A percentile compares a stretch with the other conserved stretches of the same genome.
phyloP scores from a whole-genome alignment of 2,113 vertebrate species.

The Mustelus asterias region DNA sequence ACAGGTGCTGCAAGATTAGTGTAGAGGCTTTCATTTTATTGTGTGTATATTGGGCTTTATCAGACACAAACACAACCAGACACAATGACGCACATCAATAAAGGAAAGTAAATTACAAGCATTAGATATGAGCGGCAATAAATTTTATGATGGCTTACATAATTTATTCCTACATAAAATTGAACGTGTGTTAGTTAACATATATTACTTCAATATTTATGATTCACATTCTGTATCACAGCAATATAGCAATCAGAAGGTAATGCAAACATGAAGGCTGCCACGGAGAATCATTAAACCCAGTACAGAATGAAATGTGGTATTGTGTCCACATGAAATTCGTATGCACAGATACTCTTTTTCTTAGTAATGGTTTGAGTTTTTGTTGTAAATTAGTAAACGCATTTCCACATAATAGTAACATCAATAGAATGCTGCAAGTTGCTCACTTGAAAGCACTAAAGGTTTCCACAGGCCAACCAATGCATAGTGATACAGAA shows the following conservation, averaged over 20 bases:
- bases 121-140: not conserved
- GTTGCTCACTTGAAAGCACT: not conserved
- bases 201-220: not conserved
- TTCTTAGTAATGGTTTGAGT: not conserved
- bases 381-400: not conserved
- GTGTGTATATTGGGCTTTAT: not conserved
- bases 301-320: not conserved
- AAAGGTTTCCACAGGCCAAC: not conserved
- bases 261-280: not conserved
- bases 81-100: not conserved
- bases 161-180: conserved; percentile 10
- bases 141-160: not conserved
- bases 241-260: not conserved
- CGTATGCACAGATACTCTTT: no score
- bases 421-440: no score
- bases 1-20: not conserved
- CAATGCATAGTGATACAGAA: not conserved
- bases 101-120: not conserved
- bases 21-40: not conserved
- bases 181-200: not conserved
- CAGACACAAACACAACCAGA: not conserved
- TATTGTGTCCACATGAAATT: not conserved
- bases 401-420: not conserved
- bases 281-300: not conserved
- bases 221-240: not conserved